phyloP scores from a whole-genome alignment of 2,888 invertebrate genomes.

The Cryptus armator region DNA sequence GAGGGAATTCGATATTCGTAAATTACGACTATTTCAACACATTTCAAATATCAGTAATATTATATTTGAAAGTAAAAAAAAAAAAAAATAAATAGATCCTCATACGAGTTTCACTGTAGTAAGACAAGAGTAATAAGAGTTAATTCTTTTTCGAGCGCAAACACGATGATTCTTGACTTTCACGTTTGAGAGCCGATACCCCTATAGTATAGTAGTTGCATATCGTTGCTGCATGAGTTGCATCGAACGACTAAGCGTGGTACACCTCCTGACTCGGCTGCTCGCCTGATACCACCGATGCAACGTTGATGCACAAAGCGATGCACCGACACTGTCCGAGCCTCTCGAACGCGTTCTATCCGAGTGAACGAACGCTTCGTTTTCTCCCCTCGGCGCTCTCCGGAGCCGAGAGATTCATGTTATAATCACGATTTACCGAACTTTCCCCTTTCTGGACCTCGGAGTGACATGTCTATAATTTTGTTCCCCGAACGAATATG shows the following conservation, averaged over 20 bases:
- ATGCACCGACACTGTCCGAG: constrained; percentile 61
- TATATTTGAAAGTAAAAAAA: not conserved
- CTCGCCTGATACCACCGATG: constrained; percentile 73
- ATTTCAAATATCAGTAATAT: not conserved
- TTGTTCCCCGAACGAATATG: not conserved
- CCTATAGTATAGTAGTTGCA: constrained; percentile 33
- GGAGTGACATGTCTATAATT: constrained; percentile 21
- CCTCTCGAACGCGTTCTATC: constrained; percentile 18
- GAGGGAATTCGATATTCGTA: not conserved
- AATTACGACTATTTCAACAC: not conserved
- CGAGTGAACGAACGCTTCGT: constrained; percentile 3
- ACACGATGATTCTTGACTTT: constrained; percentile 46
- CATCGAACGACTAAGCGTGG: constrained; percentile 61
- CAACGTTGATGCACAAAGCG: constrained; percentile 72
- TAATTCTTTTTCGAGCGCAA: constrained; percentile 6
- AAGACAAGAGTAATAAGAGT: not conserved
- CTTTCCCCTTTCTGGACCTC: not conserved
- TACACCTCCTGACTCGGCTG: constrained; percentile 66
- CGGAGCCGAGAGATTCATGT: not conserved
- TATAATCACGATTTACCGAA: constrained; percentile 32
- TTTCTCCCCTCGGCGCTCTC: constrained; percentile 8
- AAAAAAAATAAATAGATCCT: no score
- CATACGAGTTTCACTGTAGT: not conserved
- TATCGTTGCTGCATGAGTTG: constrained; percentile 56
- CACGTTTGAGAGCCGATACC: constrained; percentile 24